phyloP scores from a whole-genome alignment of 2,797 vertebrate genomes.

The Dermochelys coriacea region DNA sequence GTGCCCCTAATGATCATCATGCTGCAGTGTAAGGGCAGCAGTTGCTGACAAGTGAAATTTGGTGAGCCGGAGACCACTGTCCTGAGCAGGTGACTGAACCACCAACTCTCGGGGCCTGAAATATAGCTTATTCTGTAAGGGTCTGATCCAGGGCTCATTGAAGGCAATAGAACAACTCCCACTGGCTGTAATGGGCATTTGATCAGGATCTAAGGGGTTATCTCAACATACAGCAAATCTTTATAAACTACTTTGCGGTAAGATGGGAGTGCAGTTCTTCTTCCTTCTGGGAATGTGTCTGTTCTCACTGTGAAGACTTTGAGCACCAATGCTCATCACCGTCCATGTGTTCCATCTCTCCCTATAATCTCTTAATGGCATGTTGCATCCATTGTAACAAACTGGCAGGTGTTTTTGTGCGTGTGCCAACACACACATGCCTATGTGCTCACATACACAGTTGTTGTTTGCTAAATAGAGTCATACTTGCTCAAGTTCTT shows the following conservation, averaged over 20 bases:
- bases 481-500: neutral
- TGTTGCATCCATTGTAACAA: neutral
- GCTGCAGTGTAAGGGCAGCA: neutral
- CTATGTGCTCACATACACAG: neutral
- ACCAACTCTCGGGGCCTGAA: neutral
- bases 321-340: neutral
- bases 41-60: neutral
- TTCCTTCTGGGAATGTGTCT: neutral
- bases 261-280: neutral
- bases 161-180: neutral
- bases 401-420: neutral
- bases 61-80: neutral
- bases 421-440: neutral
- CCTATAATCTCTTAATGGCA: neutral
- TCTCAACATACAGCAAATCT: neutral
- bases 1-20: neutral
- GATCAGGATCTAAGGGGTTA: neutral
- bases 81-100: neutral
- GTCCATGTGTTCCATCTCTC: neutral
- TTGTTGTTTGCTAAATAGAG: neutral
- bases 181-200: neutral
- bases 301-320: neutral
- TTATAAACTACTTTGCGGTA: rapidly evolving
- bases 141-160: neutral
- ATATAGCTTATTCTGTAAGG: neutral